These are phyloP conservation scores for Xylota segnis DNA, from an alignment of 2,888 invertebrate species.

Conservation along the genomic window DNA sequence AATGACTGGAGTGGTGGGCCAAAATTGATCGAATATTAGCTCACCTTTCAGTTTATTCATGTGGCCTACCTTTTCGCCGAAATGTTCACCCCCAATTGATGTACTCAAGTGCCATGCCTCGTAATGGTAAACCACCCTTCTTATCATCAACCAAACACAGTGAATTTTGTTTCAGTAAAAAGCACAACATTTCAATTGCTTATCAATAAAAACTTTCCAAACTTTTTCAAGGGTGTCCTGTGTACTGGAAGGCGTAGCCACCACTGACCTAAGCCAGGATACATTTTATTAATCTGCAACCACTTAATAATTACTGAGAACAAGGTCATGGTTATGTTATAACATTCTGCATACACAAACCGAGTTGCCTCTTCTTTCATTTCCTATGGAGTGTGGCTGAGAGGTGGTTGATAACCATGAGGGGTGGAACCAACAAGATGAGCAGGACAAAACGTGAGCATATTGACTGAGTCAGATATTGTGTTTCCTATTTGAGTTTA, in stretches of 20 bases:
- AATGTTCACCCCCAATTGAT: too few species aligned
- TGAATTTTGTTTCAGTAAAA: too few species aligned
- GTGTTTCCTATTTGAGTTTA: background rate
- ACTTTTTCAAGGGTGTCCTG: background rate
- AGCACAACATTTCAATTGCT: background rate
- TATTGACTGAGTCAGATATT: background rate
- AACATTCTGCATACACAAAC: background rate
- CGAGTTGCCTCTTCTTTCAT: background rate
- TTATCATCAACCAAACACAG: too few species aligned
- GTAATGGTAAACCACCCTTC: too few species aligned
- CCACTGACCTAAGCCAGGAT: slow-evolving; percentile 53
- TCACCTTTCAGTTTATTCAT: too few species aligned
- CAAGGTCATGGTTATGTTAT: slow-evolving; percentile 28
- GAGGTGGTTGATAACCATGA: background rate
- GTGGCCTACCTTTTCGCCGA: too few species aligned
- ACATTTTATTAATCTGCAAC: slow-evolving; percentile 61
- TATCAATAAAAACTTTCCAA: too few species aligned
- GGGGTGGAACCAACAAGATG: background rate
- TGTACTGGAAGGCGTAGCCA: slow-evolving; percentile 1
- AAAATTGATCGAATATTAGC: too few species aligned
- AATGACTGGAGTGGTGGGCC: too few species aligned
- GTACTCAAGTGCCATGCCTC: too few species aligned
- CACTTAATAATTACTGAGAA: slow-evolving; percentile 42
- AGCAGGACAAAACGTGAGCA: background rate
- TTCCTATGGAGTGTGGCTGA: background rate